Conservation (phyloP, 2,888 invertebrate genomes). For the Panopea generosa region DNA sequence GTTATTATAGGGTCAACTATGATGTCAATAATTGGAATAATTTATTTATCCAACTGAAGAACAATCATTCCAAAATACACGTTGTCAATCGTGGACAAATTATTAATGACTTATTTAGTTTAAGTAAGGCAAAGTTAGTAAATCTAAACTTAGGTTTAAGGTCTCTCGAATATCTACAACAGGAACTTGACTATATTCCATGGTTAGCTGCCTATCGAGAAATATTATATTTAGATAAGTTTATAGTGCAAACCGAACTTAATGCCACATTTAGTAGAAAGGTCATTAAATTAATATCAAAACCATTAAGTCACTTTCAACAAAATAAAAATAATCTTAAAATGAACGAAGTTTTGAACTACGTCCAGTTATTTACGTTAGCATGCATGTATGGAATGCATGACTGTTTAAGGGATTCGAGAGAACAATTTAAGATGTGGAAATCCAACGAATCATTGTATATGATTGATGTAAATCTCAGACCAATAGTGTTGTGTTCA, state of each 20-base stretch:
- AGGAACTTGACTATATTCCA: slow-evolving; percentile 30
- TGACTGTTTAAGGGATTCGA: slow-evolving; percentile 12
- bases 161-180: slow-evolving; percentile 27
- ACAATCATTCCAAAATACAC: slow-evolving; percentile 18
- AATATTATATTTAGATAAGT: slow-evolving; percentile 19
- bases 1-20: slow-evolving; percentile 46
- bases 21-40: slow-evolving; percentile 28
- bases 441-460: not conserved
- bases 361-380: slow-evolving; percentile 4
- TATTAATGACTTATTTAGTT: slow-evolving; percentile 36
- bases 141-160: slow-evolving; percentile 13
- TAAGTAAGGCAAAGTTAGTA: slow-evolving; percentile 31
- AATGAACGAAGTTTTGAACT: slow-evolving; percentile 12
- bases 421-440: slow-evolving; percentile 18
- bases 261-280: slow-evolving; percentile 6
- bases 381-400: slow-evolving; percentile 19
- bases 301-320: slow-evolving; percentile 12
- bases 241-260: slow-evolving; percentile 11
- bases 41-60: slow-evolving; percentile 18
- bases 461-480: slow-evolving; percentile 16
- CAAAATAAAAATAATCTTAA: slow-evolving; percentile 15
- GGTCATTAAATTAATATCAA: slow-evolving; percentile 8
- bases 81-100: slow-evolving; percentile 40
- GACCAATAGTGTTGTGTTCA: slow-evolving; percentile 18
- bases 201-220: slow-evolving; percentile 31